phyloP scores from a whole-genome alignment of 2,888 invertebrate genomes.

The Mesodorylaimus sp. region DNA sequence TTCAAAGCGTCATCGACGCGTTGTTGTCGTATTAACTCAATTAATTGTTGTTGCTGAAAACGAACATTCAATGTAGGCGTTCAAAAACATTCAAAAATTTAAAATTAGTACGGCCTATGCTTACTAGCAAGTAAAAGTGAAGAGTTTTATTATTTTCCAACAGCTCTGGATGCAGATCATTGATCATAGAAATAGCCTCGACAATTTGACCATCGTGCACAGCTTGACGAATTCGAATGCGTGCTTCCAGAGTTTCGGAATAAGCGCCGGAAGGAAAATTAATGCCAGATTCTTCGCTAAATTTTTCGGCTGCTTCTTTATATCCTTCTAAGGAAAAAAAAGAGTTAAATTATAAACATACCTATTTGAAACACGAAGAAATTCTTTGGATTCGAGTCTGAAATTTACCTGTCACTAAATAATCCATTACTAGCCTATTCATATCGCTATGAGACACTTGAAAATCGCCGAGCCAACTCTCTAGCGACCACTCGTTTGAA shows the following conservation, averaged over 20 bases:
- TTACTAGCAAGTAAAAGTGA: slow-evolving; percentile 77
- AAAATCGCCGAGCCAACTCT: slow-evolving; percentile 6
- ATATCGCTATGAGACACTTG: slow-evolving; percentile 74
- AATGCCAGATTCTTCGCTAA: slow-evolving; percentile 77
- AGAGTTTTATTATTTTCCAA: slow-evolving; percentile 83
- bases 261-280: slow-evolving; percentile 26
- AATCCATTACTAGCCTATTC: slow-evolving; percentile 96
- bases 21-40: slow-evolving; percentile 65
- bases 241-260: slow-evolving; percentile 65
- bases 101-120: neutral
- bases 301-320: slow-evolving; percentile 86
- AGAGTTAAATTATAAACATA: neutral
- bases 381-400: neutral
- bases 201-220: slow-evolving; percentile 78
- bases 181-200: slow-evolving; percentile 78
- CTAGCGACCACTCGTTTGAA: neutral
- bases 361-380: slow-evolving; percentile 5
- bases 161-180: slow-evolving; percentile 77
- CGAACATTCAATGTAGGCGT: slow-evolving; percentile 9
- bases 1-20: slow-evolving; percentile 67
- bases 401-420: slow-evolving; percentile 69
- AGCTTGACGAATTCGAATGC: slow-evolving; percentile 78
- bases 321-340: slow-evolving; percentile 34
- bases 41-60: slow-evolving; percentile 61
- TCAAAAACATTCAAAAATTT: neutral